Percentiles rank a stretch among this genome's conserved stretches.
Evolutionary conservation across 30 jellyfish, hydroid and myxozoan genomes (phyloP).

Genomic region (Cassiopea xamachana): DNA sequence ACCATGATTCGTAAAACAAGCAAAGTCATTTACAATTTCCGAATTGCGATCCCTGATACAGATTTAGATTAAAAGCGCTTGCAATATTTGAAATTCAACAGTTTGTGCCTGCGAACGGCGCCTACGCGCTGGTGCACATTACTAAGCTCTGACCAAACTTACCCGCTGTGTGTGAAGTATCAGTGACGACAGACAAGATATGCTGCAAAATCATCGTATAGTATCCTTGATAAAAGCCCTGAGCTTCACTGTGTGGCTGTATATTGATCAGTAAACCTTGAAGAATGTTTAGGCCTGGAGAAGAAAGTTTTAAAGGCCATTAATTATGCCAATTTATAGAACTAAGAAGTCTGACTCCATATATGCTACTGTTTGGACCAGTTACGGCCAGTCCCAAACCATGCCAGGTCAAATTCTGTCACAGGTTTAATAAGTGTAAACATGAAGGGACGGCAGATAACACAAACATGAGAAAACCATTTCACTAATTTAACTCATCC

Average conservation of each 20-base stretch:
- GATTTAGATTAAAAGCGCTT: too few species aligned
- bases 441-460: too few species aligned
- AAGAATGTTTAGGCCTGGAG: conserved; percentile 86
- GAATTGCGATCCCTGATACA: too few species aligned
- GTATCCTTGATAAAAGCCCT: conserved; percentile 87
- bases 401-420: too few species aligned
- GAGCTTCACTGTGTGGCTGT: conserved; percentile 91
- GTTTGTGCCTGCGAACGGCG: neutral
- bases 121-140: neutral
- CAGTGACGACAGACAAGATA: conserved; percentile 95
- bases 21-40: too few species aligned
- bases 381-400: too few species aligned
- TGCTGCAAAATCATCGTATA: conserved; percentile 96
- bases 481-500: too few species aligned
- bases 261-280: conserved; percentile 92
- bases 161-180: conserved; percentile 99
- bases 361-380: too few species aligned
- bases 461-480: too few species aligned
- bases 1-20: too few species aligned
- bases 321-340: neutral
- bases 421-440: too few species aligned
- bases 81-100: neutral
- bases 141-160: neutral
- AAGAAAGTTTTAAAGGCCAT: neutral
- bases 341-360: too few species aligned